Evolutionary conservation across 2,888 invertebrate species (phyloP).

Genomic region (Dexiosoma caninum): DNA sequence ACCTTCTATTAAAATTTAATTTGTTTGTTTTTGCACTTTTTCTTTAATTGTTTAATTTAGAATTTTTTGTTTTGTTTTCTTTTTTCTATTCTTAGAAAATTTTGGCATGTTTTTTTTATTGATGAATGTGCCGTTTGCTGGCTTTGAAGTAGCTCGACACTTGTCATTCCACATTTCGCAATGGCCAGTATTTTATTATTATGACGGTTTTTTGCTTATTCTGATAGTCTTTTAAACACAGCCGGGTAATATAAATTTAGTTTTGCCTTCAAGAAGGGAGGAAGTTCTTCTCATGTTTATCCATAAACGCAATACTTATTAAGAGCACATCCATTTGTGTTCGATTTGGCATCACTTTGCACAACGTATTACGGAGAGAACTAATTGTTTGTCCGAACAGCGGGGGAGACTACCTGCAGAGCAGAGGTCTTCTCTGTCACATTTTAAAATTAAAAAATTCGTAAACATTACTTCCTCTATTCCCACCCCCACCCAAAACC

Average conservation of each 20-base stretch:
- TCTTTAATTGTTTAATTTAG: not conserved
- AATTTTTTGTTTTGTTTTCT: not conserved
- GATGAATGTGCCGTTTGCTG: not conserved
- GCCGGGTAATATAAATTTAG: not conserved
- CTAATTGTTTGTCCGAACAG: too few species aligned
- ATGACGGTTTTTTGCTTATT: not conserved
- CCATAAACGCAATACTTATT: too few species aligned
- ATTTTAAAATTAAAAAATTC: too few species aligned
- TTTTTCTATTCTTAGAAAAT: not conserved
- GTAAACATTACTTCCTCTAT: too few species aligned
- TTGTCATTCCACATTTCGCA: constrained; percentile 5
- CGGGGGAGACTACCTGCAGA: too few species aligned
- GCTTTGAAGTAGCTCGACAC: not conserved
- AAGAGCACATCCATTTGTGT: too few species aligned
- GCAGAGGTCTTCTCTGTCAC: too few species aligned
- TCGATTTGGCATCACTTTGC: too few species aligned
- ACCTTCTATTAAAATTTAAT: constrained; percentile 16
- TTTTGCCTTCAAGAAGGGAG: not conserved
- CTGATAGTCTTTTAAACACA: not conserved
- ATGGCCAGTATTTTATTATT: constrained; percentile 8
- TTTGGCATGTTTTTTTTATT: not conserved
- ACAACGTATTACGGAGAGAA: too few species aligned
- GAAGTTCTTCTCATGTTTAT: too few species aligned
- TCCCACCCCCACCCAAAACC: too few species aligned
- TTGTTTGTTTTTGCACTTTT: not conserved